These are phyloP conservation scores for Collichthys lucidus DNA, from an alignment of 2,113 vertebrate species.

Conservation along the genomic window DNA sequence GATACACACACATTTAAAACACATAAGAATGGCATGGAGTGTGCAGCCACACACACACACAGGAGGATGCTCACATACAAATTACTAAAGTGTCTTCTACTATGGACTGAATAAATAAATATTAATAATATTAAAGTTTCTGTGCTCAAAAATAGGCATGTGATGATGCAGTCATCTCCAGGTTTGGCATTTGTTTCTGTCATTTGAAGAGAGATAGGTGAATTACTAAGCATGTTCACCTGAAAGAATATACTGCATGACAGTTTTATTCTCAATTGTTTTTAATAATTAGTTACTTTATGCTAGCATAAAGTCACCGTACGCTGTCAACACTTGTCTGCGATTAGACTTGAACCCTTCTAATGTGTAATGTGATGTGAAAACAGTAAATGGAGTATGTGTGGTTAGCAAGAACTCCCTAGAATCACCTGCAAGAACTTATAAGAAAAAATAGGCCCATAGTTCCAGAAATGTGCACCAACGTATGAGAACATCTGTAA, in stretches of 20 bases:
- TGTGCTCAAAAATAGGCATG: neutral
- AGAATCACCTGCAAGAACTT: neutral
- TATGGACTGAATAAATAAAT: conserved; percentile 5
- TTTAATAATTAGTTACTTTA: neutral
- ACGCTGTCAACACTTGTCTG: neutral
- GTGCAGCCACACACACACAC: neutral
- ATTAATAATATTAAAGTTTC: neutral
- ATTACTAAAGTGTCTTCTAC: neutral
- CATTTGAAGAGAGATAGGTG: neutral
- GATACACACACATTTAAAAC: neutral
- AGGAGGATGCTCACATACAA: no score
- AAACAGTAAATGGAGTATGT: neutral
- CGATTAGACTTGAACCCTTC: neutral
- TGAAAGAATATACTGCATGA: neutral
- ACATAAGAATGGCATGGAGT: neutral
- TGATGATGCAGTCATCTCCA: neutral
- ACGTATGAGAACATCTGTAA: neutral
- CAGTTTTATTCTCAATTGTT: neutral
- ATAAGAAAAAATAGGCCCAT: neutral
- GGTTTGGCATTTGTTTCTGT: neutral
- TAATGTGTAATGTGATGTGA: neutral
- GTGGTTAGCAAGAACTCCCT: neutral
- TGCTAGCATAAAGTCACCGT: neutral
- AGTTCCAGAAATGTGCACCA: neutral
- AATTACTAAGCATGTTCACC: neutral